These are phyloP conservation scores for Rhorus exstirpatorius DNA, from an alignment of 2,888 invertebrate species.

Conservation along the genomic window DNA sequence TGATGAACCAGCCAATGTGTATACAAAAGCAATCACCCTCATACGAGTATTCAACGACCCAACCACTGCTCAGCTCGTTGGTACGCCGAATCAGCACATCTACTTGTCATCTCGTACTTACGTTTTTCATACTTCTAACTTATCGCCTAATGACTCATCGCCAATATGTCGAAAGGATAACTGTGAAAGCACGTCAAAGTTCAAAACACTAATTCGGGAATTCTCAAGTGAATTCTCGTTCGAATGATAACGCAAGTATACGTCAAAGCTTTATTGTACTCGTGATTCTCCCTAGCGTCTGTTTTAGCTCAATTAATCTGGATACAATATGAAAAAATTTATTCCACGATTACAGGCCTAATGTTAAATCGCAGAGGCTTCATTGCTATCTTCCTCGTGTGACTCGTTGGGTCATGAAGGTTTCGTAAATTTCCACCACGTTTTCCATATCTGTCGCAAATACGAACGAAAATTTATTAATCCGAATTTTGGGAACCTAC, in stretches of 20 bases:
- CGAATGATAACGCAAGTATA: neutral
- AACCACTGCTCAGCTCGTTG: too few relatives aligned
- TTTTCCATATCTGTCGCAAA: slow-evolving; percentile 77
- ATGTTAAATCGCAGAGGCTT: slow-evolving; percentile 63
- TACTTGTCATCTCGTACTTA: too few relatives aligned
- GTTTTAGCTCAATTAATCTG: slow-evolving; percentile 19
- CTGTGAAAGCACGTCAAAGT: too few relatives aligned
- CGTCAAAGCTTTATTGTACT: neutral
- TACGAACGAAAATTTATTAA: neutral
- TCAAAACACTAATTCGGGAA: too few relatives aligned
- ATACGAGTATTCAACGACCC: too few relatives aligned
- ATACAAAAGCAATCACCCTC: too few relatives aligned
- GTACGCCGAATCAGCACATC: too few relatives aligned
- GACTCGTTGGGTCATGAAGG: slow-evolving; percentile 25
- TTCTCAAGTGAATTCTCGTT: neutral
- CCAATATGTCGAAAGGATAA: too few relatives aligned
- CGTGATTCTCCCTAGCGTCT: neutral
- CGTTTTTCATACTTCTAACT: too few relatives aligned
- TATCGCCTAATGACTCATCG: too few relatives aligned
- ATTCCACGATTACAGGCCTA: slow-evolving; percentile 55
- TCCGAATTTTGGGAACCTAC: too few relatives aligned
- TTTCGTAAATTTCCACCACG: slow-evolving; percentile 67
- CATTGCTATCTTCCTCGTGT: slow-evolving; percentile 69
- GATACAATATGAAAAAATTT: slow-evolving; percentile 57
- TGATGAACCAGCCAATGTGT: too few relatives aligned